Base-by-base conservation (phyloP, 2,113 vertebrate genomes). In the Sturnira hondurensis region DNA sequence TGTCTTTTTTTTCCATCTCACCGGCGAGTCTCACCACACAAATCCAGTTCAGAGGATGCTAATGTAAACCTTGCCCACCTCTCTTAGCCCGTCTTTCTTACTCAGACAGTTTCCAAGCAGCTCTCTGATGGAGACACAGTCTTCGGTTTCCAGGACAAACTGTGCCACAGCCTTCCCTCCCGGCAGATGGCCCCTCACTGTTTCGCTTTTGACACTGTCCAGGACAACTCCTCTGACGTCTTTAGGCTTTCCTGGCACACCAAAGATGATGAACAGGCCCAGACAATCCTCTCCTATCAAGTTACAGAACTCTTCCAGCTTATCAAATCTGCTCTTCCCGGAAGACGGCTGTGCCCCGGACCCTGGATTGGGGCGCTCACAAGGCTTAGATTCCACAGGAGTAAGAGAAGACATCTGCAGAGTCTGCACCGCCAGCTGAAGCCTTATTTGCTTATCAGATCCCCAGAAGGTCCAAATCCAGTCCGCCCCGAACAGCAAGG, bases 401-500 rank as follows among this genome's bases (percentile, higher is more conserved):
- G 50, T 22, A 1, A 97, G 78, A 65, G 98, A 82, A 0, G 96
- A 63, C 84, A 95, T 93, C 94, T 92, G 94, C 0, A 98, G 17
- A 13, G 98, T 95, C 96, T 98, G 98, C 12, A 98, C 91, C 0
- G 97, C 94, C 0, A 98, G n/a, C 82, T 98, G 97, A 5, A 98
- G 96, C 74, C 68, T 81, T 76, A 98, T 93, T 45, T 96, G 94
- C 56, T 96, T 98, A 70, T 97, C 96, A 0, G 97, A 54, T 7
- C 98, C 98, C 58, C 96, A 93, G 3, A 98, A 94, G 1, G 97
- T 95, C 98, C 98, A 98, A 68, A 98, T 2, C 98, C 98, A 98
- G 77, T 97, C 97, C 1, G 95, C 94, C 0, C 98, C 92, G 0
- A 98, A 98, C 5, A 98, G 92, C 0, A 41, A 86, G 33, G 98